Base-by-base conservation (phyloP, 2,888 invertebrate species). In the Drosophila neotestacea region DNA sequence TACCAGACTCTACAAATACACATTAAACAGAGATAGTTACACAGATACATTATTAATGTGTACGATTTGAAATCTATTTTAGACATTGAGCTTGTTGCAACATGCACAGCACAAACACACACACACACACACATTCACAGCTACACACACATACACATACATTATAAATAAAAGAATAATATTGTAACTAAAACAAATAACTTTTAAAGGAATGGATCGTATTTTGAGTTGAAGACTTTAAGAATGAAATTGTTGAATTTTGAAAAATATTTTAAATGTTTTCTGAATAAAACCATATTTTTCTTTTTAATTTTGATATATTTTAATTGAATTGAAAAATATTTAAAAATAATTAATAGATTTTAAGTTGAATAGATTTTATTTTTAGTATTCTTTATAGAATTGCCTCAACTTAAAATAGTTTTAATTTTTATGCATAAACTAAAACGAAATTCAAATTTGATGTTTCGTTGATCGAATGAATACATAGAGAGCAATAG, bases 81-180 rank as follows among this genome's bases (percentile, higher is more conserved):
- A 62, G 30, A 54, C 75, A 81, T 69, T 67, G 55, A 83, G 75
- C 77, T 76, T 76, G 91, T 88, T 89, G 90, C 90, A 90, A 89
- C 90, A 91, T 90, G 91, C 91, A 83, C 74, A 73, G 64, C 16
- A 73, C 36, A n/a, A n/a, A 72, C 52, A 72, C 48, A 60, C 67
- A 60, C 47, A 42, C 64, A 68, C 67, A 72, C 48, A 60, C 67
- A 60, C 44, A 42, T 62, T 66, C 67, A 55, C 13, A 59, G 27
- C 50, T 4, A 58, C 32, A 65, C 39, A 65, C 51, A 55, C 36
- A 54, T 22, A 38, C 22, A 48, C 13, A 52, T 38, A 51, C 39
- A 10, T 6, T 10, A 3, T 13, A 27, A 56, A 51, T 7, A 28
- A 54, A 55, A 9, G 4, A 41, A 5, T 7, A 22, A 39, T 6